Evolutionary conservation across 2,888 invertebrate genomes (phyloP).

Genomic region (Podabrus alpinus): DNA sequence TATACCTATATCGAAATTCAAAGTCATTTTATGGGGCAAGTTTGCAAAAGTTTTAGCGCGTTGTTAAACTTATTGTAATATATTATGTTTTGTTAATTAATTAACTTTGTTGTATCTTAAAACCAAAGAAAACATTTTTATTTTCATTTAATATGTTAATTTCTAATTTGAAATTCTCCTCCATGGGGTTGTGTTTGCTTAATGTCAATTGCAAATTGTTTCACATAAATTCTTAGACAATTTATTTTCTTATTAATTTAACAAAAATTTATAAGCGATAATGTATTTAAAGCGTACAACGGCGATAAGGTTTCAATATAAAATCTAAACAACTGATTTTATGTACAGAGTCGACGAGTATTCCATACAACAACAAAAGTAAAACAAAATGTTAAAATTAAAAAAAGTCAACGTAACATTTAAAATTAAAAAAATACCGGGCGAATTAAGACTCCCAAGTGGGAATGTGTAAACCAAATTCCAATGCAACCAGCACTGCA

Average conservation of each 20-base stretch:
- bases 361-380: not conserved
- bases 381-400: not conserved
- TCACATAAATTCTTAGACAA: no score
- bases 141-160: no score
- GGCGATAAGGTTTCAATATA: not conserved
- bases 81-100: no score
- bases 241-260: not conserved
- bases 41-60: no score
- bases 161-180: no score
- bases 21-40: no score
- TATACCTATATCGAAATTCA: no score
- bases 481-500: slow-evolving; percentile 90
- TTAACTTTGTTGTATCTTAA: no score
- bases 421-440: not conserved
- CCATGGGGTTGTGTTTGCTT: no score
- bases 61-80: no score
- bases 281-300: not conserved
- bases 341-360: not conserved
- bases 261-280: not conserved
- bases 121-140: no score
- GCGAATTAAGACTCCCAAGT: slow-evolving; percentile 84
- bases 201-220: no score
- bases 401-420: not conserved
- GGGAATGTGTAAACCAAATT: slow-evolving; percentile 91
- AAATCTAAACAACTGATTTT: not conserved